Percentiles rank a stretch among this genome's conserved stretches.
These are phyloP conservation scores for Psammodynastes pulverulentus DNA, from an alignment of 2,113 vertebrate species.

Conservation along the genomic window DNA sequence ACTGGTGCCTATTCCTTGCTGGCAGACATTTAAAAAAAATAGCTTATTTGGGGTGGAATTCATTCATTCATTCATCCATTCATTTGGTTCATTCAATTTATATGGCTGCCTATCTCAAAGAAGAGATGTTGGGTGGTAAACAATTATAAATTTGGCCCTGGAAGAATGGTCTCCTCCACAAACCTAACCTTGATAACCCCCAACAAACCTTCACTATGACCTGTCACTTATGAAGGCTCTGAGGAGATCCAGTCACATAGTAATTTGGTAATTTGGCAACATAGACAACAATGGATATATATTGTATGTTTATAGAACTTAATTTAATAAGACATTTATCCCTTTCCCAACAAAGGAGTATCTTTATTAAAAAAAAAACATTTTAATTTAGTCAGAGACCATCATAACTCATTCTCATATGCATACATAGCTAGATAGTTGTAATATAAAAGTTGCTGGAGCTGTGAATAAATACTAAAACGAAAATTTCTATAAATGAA, in stretches of 20 bases:
- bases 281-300: not conserved
- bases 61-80: not conserved
- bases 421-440: not conserved
- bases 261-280: not conserved
- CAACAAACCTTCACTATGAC: not conserved
- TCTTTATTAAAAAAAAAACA: not conserved
- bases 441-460: not conserved
- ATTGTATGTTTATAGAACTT: not conserved
- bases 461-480: not conserved
- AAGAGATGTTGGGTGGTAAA: not conserved
- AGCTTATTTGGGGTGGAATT: not conserved
- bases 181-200: not conserved
- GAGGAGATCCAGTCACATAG: not conserved
- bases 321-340: not conserved
- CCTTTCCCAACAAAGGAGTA: not conserved
- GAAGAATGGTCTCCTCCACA: not conserved
- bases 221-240: not conserved
- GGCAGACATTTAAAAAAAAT: too few species aligned
- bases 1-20: too few species aligned
- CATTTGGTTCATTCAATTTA: not conserved
- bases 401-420: not conserved
- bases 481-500: not conserved
- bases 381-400: not conserved
- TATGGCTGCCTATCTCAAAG: not conserved
- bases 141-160: not conserved